Base-by-base conservation (phyloP, 2,113 vertebrate species). In the Merops nubicus region DNA sequence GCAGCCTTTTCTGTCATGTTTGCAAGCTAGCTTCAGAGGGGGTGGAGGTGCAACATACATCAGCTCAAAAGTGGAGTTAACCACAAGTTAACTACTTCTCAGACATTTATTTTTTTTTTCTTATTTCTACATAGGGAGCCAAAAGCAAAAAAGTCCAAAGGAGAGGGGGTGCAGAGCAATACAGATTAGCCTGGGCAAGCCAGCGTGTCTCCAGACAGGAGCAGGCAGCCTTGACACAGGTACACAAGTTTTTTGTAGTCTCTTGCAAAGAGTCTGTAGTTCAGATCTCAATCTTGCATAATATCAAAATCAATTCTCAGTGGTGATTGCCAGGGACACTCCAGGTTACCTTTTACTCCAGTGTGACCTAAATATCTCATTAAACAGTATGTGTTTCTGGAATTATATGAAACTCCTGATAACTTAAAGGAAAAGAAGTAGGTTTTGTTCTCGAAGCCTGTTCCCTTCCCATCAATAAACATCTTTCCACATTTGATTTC, bases 401-500 rank as follows among this genome's bases (percentile, higher is more conserved):
- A 88, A 64, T 70, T n/a, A 25, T 23, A 70, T 47, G 29, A 67
- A 85, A 80, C 5, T 73, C 59, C 14, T 47, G 8, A 54, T 87
- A 70, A 38, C 21, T 59, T 85, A 23, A 12, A 85, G 77, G 3
- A 33, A 38, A 36, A 38, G 42, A 38, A 40, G 50, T 62, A 40
- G 2, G 2, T 81, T 76, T 88, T 96, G 25, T 16, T 83, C 28
- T 60, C 69, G 83, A 54, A 73, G 72, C 11, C 31, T 33, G 11
- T 81, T 95, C 60, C 54, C 19, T 88, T 67, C 36, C 15, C 16
- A 60, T 82, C 42, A 63, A 60, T 65, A 96, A 79, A 83, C 16
- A 34, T 38, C 36, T 96, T 88, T 92, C 38, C 53, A 93, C 72
- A 42, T 92, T 91, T 51, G 50, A 22, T 85, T 95, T 92, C 96